A percentile compares a stretch with the other conserved stretches of the same genome.
Conservation (phyloP, 2,797 vertebrate genomes). For the Sorex maritimensis region DNA sequence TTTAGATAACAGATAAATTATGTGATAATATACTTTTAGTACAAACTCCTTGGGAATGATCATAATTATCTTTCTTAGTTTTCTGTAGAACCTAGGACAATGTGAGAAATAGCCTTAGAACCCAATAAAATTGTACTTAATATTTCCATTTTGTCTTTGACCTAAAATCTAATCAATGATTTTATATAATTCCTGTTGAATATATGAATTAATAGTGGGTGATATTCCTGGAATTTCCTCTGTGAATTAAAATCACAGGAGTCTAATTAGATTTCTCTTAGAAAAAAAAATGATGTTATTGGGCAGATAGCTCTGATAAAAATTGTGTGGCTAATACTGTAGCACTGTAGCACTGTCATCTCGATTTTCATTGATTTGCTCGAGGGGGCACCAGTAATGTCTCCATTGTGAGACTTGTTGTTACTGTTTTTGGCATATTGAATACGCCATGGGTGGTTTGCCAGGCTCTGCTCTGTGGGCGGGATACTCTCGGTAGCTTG, state of each 20-base stretch:
- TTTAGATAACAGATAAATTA: not conserved
- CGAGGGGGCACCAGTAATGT: too few relatives aligned
- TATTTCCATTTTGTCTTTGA: slow-evolving; percentile 61
- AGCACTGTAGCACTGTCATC: too few relatives aligned
- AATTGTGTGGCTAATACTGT: not conserved
- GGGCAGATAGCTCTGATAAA: not conserved
- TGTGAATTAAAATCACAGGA: slow-evolving; percentile 58
- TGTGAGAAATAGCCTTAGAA: not conserved
- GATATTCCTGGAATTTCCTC: slow-evolving; percentile 49
- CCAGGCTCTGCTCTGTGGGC: too few relatives aligned
- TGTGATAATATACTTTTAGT: not conserved
- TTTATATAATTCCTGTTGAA: slow-evolving; percentile 63
- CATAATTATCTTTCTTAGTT: not conserved
- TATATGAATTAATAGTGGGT: slow-evolving; percentile 24
- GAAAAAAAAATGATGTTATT: slow-evolving; percentile 12
- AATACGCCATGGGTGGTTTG: too few relatives aligned
- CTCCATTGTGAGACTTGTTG: too few relatives aligned
- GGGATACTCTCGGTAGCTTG: not conserved
- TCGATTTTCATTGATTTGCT: too few relatives aligned
- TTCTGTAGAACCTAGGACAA: not conserved
- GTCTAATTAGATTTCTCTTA: not conserved
- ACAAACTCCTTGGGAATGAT: not conserved
- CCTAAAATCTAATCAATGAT: slow-evolving; percentile 42
- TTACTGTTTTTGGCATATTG: too few relatives aligned
- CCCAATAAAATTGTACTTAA: slow-evolving; percentile 21